Evolutionary conservation across 92 coral and sea anemone species (phyloP), one percentile per base, ranked within the genome.

Genomic region (Palythoa heliodiscus): DNA sequence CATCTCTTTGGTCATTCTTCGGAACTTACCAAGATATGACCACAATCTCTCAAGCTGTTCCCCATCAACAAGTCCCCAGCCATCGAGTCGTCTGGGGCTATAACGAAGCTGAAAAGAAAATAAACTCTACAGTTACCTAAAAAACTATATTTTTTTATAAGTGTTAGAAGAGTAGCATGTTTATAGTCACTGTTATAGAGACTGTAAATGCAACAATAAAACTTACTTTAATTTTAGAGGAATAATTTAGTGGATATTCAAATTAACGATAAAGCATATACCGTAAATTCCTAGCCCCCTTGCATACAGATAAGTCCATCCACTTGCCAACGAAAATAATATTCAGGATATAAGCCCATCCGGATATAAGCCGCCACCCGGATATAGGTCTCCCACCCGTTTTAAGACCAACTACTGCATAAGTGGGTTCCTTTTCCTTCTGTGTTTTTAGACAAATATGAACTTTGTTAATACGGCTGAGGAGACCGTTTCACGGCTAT

Each of bases 21-120:
- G 73, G 77, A 90, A 90, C 78, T 69, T 66, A 39, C 90, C 73
- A 57, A 90, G 90, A 84, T 87, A 90, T 60, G 93, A 90, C 93
- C 93, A 87, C 19, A 90, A 79, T 78, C 90, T 72, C 86, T 87
- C 93, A 85, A 90, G 50, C 40, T 87, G 67, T 83, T 90, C 90
- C 23, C 93, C 93, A 72, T 87, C 93, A 83, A 79, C 90, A 75
- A 90, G 70, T 29, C 93, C 93, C 93, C 90, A 90, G 48, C 93
- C 92, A 48, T 83, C 88, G 68, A 90, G 87, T 52, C 93, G 79
- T 70, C 93, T 57, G 57, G 93, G 88, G 75, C 90, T 90, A 72
- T 87, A 90, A 66, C 80, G 76, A 23, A 90, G 82, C 93, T 87
- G 64, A 29, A 55, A 23, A 53, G 63, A 43, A 76, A 67, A 22